Evolutionary conservation across 2,113 vertebrate species (phyloP).

Genomic region (Chelonoidis abingdonii): DNA sequence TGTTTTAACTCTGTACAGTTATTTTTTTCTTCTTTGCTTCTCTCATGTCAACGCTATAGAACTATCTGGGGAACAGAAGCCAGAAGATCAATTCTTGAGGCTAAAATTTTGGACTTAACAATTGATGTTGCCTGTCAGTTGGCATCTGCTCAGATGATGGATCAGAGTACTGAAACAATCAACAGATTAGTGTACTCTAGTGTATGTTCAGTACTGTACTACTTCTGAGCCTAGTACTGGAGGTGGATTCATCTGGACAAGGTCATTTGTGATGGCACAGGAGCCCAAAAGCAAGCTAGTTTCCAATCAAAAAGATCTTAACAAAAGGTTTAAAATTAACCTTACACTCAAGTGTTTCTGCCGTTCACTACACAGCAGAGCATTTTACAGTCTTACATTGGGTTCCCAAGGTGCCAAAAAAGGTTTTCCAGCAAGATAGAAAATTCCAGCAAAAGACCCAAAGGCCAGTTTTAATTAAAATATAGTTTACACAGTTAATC

Average conservation of each 20-base stretch:
- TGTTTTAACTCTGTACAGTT: neutral
- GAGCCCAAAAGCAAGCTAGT: neutral
- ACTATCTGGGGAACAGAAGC: neutral
- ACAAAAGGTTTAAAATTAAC: neutral
- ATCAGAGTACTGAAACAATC: neutral
- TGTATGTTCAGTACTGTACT: neutral
- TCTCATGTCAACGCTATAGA: neutral
- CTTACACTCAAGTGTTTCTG: neutral
- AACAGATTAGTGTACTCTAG: neutral
- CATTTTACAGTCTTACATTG: neutral
- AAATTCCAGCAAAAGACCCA: neutral
- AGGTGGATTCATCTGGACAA: neutral
- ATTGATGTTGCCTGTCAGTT: neutral
- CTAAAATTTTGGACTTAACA: neutral
- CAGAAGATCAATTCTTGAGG: neutral
- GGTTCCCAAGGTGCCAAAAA: neutral
- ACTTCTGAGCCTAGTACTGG: neutral
- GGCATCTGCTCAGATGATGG: neutral
- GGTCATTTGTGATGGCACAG: no score
- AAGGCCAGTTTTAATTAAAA: neutral
- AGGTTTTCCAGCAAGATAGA: neutral
- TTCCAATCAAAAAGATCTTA: neutral
- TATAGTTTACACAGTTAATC: neutral
- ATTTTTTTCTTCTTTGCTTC: neutral
- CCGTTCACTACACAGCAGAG: neutral